These are phyloP conservation scores for Isurus oxyrinchus DNA, from an alignment of 2,113 vertebrate species.

Conservation along the genomic window DNA sequence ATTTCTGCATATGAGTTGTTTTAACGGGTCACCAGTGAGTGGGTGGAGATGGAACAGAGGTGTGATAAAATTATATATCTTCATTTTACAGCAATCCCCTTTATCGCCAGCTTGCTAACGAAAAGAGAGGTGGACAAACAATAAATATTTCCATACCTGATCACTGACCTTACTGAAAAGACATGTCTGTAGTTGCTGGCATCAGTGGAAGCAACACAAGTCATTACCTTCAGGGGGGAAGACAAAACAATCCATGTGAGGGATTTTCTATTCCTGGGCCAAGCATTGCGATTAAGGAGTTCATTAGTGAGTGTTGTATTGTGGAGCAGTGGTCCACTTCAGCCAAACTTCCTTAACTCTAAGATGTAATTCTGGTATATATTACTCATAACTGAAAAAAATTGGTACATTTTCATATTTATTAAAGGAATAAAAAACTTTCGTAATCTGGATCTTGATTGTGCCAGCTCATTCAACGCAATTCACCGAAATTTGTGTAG, in stretches of 20 bases:
- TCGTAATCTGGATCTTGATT: not conserved
- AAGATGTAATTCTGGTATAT: not conserved
- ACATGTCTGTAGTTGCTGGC: not conserved
- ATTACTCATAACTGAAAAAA: not conserved
- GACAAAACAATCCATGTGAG: not conserved
- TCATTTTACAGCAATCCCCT: not conserved
- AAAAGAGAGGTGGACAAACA: not conserved
- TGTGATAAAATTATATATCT: not conserved
- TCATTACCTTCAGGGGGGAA: not conserved
- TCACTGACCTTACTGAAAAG: not conserved
- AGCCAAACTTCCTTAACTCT: not conserved
- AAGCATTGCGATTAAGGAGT: not conserved
- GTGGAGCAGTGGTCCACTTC: not conserved
- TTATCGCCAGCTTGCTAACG: not conserved
- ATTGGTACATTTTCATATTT: not conserved
- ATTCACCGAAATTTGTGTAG: not conserved
- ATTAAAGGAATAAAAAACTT: not conserved
- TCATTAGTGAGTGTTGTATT: not conserved
- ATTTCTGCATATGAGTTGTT: not conserved
- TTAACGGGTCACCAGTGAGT: not conserved
- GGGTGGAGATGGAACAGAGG: not conserved
- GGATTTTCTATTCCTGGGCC: not conserved
- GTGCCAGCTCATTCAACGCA: not conserved
- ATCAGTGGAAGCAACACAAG: not conserved
- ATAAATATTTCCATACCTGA: not conserved